These are phyloP conservation scores for Sebastes steindachneri DNA, from an alignment of 2,797 vertebrate species.

Conservation along the genomic window DNA sequence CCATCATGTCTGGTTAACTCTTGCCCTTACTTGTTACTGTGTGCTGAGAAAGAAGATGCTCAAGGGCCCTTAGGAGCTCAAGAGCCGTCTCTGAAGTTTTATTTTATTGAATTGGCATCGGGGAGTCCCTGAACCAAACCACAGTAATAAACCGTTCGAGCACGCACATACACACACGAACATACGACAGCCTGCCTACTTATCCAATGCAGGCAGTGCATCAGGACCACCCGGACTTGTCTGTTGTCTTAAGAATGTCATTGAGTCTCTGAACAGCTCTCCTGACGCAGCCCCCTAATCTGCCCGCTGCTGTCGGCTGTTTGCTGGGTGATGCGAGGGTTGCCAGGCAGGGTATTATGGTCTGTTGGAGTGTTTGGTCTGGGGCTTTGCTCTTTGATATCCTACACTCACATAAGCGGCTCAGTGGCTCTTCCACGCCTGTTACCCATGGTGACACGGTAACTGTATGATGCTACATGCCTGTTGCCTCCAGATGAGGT, in stretches of 20 bases:
- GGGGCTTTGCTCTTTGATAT: constrained; percentile 81
- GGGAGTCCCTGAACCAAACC: constrained; percentile 58
- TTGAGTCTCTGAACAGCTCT: constrained; percentile 75
- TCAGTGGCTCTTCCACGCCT: constrained; percentile 69
- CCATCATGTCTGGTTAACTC: constrained; percentile 43
- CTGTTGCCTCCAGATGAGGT: constrained; percentile 52
- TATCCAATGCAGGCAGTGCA: constrained; percentile 54
- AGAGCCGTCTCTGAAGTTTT: constrained; percentile 52
- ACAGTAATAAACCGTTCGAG: constrained; percentile 50
- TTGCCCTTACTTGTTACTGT: constrained; percentile 32
- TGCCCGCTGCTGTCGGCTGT: constrained; percentile 67
- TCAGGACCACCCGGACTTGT: constrained; percentile 72
- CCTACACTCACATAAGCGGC: constrained; percentile 75
- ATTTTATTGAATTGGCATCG: constrained; percentile 60
- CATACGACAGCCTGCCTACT: constrained; percentile 50
- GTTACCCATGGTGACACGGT: constrained; percentile 57
- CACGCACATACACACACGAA: constrained; percentile 12
- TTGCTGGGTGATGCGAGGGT: constrained; percentile 66
- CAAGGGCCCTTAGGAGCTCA: constrained; percentile 42
- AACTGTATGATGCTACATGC: constrained; percentile 35
- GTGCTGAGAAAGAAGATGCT: constrained; percentile 35
- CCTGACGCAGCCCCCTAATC: constrained; percentile 71
- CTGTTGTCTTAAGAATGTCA: constrained; percentile 82
- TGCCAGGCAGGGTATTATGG: constrained; percentile 77
- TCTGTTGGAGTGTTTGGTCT: constrained; percentile 74